Base-by-base conservation (phyloP, 2,113 vertebrate genomes). In the Sus scrofa region DNA sequence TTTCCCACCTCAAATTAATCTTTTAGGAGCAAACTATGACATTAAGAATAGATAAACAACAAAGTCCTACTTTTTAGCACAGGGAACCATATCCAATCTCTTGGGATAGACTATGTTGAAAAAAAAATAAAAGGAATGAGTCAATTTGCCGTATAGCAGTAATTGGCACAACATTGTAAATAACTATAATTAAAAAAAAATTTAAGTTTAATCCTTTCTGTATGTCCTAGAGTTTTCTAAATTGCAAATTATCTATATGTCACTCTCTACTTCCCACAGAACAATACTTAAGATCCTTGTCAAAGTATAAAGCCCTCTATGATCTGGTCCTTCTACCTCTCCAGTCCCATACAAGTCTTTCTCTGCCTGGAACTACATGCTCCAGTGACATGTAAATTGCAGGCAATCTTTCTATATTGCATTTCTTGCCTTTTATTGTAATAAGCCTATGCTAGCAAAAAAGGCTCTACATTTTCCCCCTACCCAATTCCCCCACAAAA, bases 221-320 rank as follows among this genome's bases (percentile, higher is more conserved):
- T 32, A 87, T 60, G 12, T 93, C 81, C 62, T 67, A 88, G 50
- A 79, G 16, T 94, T 92, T 95, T 90, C 52, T 67, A 71, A 89
- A 56, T 62, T 83, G 10, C 26, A 84, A 85, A 85, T 34, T 85
- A n/a, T 50, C 18, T n/a, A n/a, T 26, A 65, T 75, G 32, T 82
- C 34, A 75, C 65, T 4, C 12, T 13, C 26, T 18, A 74, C 6
- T 82, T 32, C 7, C 12, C 65, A 62, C 12, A 77, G 30, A 75
- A 81, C 50, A 82, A 68, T 13, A 84, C 27, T 84, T 62, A 37
- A 54, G 15, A 92, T 67, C 27, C 32, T 81, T 54, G 52, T 88
- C 34, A 75, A n/a, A 87, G 15, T 82, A 18, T 50, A 63, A 63
- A 91, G 7, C 7, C 30, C 67, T 93, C 10, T 34, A 15, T 52